A percentile compares a stretch with the other conserved stretches of the same genome.
phyloP scores from a whole-genome alignment of 2,113 vertebrate species.

The Zapus hudsonius region DNA sequence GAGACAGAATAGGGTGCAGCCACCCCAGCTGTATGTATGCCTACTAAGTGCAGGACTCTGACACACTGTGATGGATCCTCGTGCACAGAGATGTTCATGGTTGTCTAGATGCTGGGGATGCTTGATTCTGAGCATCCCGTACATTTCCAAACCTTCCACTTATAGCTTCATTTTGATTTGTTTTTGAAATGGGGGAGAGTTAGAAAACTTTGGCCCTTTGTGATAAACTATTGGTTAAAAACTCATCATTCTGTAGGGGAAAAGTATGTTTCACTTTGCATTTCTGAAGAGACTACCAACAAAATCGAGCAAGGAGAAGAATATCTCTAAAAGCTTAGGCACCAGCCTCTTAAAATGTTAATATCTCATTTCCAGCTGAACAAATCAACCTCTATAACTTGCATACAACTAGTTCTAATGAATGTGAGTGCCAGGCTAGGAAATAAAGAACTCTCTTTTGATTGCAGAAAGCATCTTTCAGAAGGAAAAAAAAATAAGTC shows the following conservation, averaged over 20 bases:
- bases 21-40: no score
- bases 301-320: slow-evolving; percentile 79
- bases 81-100: fast-evolving
- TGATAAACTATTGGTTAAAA: slow-evolving; percentile 79
- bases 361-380: slow-evolving; percentile 83
- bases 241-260: slow-evolving; percentile 67
- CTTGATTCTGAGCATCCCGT: background rate
- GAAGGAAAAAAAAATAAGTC: slow-evolving; percentile 77
- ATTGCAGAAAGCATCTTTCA: slow-evolving; percentile 79
- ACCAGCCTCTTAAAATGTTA: slow-evolving; percentile 86
- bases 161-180: background rate
- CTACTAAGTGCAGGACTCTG: background rate
- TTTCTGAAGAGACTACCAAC: slow-evolving; percentile 69
- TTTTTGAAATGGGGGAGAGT: background rate
- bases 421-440: slow-evolving; percentile 76
- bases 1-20: background rate
- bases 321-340: slow-evolving; percentile 82
- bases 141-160: background rate
- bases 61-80: background rate
- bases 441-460: slow-evolving; percentile 74
- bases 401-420: slow-evolving; percentile 82
- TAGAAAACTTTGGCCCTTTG: slow-evolving; percentile 5
- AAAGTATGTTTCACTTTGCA: slow-evolving; percentile 65
- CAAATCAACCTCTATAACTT: slow-evolving; percentile 82
- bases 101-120: background rate